Evolutionary conservation across 2,113 vertebrate genomes (phyloP).

Genomic region (Alaudala cheleensis): DNA sequence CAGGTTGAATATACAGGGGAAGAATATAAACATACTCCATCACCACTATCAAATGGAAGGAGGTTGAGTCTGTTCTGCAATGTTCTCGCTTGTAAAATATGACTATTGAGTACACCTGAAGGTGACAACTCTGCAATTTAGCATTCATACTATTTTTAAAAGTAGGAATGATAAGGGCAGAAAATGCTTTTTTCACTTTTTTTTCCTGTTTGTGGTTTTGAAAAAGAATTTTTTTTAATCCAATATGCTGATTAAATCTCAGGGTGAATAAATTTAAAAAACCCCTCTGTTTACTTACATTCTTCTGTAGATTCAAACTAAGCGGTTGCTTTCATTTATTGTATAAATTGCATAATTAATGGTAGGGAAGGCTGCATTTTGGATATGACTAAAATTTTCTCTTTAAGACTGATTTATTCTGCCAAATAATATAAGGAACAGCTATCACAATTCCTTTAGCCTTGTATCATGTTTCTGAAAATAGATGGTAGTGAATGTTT

Average conservation of each 20-base stretch:
- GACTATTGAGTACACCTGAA: neutral
- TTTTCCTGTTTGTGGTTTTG: neutral
- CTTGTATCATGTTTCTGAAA: neutral
- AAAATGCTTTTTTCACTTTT: fast-evolving
- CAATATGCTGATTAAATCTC: neutral
- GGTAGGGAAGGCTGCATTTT: neutral
- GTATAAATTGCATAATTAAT: neutral
- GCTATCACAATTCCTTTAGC: neutral
- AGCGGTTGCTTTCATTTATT: neutral
- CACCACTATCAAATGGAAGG: neutral
- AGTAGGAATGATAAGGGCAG: neutral
- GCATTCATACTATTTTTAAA: neutral
- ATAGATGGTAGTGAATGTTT: neutral
- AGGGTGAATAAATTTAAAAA: neutral
- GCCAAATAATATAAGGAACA: neutral
- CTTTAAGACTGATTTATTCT: neutral
- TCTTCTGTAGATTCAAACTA: neutral
- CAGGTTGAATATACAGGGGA: neutral
- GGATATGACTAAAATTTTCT: neutral
- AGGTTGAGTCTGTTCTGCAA: neutral
- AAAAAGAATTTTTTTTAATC: neutral
- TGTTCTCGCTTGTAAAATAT: neutral
- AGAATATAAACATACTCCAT: neutral
- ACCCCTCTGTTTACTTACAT: neutral
- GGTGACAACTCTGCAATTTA: neutral